Base-by-base conservation (phyloP, 2,888 invertebrate genomes). In the Drosophila suboccidentalis region DNA sequence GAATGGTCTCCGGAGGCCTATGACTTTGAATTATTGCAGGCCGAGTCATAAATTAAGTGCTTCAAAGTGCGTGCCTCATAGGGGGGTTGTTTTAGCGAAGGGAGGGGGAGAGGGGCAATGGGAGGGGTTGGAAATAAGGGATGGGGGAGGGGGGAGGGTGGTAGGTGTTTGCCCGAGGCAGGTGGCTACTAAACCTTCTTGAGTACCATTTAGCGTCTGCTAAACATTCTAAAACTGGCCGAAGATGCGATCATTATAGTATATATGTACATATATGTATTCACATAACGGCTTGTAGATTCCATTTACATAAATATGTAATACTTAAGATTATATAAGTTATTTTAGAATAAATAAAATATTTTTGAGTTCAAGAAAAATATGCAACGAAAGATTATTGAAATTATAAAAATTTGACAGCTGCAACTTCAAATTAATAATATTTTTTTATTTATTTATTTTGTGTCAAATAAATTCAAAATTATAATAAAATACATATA, bases 1-100 rank as follows among this genome's bases (percentile, higher is more conserved):
- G 78, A 80, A 88, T 66, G 78, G 79, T 77, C 90, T 89, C 89
- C 69, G 75, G 90, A 89, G 87, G 86, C 89, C 89, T 78, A 90
- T 87, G 89, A 85, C 90, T 90, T 90, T 87, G 87, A 87, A 87
- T 90, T 89, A 87, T 90, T 86, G 83, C 90, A 68, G 77, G 71
- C 65, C 86, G 51, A 72, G 80, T 82, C 87, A 87, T 90, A 87
- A 87, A 87, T 90, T 87, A 87, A 89, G 74, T 83, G 80, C 71
- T 59, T 61, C 72, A 71, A 77, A 79, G 54, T 78, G 61, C 64
- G 68, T 50, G 57, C 38, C 64, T 57, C 55, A 34, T 49, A 44
- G 44, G 58, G 49, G 60, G 60, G 39, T 43, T 41, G 38, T 10
- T n/a, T 22, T 10, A 19, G 29, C 11, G 19, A 9, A 9, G 15